Conservation (phyloP, 2,797 vertebrate species). For the Eulemur coronatus region DNA sequence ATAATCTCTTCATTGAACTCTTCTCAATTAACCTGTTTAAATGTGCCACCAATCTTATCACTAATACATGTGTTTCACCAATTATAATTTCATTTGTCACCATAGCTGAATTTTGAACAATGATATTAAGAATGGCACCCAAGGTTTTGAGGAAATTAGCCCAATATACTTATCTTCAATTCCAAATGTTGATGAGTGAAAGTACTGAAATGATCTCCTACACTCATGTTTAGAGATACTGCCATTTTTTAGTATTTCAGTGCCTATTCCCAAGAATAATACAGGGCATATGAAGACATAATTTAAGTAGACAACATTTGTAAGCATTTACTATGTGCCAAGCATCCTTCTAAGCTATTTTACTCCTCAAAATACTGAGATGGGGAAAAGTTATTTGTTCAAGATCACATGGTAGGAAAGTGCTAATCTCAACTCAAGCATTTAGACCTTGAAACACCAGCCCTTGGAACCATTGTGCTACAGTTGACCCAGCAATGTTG, state of each 20-base stretch:
- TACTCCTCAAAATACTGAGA: slow-evolving; percentile 3
- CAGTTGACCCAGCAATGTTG: background rate
- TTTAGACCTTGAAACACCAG: background rate
- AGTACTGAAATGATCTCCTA: background rate
- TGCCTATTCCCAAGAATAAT: background rate
- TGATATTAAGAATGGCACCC: slow-evolving; percentile 1
- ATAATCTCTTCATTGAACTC: background rate
- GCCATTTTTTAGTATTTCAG: background rate
- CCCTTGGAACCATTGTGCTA: background rate
- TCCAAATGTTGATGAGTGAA: background rate
- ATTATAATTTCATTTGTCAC: slow-evolving; percentile 14
- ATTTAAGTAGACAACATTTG: background rate
- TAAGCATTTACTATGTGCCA: background rate
- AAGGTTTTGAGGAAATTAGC: background rate
- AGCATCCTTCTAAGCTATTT: background rate
- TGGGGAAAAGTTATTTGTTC: background rate
- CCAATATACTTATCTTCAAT: background rate
- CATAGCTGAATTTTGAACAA: slow-evolving; percentile 26
- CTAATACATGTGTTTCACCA: background rate
- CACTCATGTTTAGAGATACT: background rate
- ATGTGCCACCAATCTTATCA: background rate
- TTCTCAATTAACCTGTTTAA: background rate
- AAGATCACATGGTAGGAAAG: background rate
- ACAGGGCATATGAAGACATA: background rate
- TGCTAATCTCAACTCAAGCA: background rate